Conservation (phyloP, 2,113 vertebrate genomes). For the Nettapus auritus region DNA sequence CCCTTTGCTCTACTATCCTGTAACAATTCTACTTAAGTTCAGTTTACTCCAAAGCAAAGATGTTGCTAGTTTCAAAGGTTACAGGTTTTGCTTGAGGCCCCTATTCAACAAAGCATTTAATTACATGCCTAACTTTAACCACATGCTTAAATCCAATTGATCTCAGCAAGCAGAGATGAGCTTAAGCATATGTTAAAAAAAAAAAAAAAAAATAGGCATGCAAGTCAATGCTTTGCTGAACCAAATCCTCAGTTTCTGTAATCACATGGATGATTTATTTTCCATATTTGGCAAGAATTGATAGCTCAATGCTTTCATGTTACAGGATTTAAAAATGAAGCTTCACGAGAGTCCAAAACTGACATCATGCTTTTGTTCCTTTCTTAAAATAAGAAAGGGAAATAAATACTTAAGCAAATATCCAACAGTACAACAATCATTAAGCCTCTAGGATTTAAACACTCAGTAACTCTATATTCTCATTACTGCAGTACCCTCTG, state of each 20-base stretch:
- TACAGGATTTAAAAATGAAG: slow-evolving; percentile 6
- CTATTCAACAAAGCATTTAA: neutral
- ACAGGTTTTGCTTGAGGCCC: neutral
- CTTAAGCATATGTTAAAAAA: neutral
- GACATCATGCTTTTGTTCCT: neutral
- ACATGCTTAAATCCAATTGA: neutral
- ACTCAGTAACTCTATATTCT: neutral
- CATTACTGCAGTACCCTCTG: accelerated
- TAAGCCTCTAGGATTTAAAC: neutral
- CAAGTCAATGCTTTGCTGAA: neutral
- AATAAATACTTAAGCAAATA: neutral
- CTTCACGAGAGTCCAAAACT: neutral
- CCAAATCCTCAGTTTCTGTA: slow-evolving; percentile 4
- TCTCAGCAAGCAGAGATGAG: neutral
- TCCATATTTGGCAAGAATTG: slow-evolving; percentile 5
- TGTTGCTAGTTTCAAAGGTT: neutral
- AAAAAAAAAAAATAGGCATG: neutral
- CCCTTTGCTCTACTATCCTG: neutral
- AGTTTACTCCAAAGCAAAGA: neutral
- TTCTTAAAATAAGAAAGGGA: neutral
- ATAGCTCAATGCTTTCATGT: neutral
- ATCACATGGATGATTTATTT: slow-evolving; percentile 1
- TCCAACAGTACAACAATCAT: neutral
- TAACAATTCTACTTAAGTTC: neutral
- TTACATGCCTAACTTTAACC: neutral